Percentiles rank a stretch among this genome's conserved stretches.
phyloP scores from a whole-genome alignment of 2,797 vertebrate species.

The Paramormyrops hopkinsi region DNA sequence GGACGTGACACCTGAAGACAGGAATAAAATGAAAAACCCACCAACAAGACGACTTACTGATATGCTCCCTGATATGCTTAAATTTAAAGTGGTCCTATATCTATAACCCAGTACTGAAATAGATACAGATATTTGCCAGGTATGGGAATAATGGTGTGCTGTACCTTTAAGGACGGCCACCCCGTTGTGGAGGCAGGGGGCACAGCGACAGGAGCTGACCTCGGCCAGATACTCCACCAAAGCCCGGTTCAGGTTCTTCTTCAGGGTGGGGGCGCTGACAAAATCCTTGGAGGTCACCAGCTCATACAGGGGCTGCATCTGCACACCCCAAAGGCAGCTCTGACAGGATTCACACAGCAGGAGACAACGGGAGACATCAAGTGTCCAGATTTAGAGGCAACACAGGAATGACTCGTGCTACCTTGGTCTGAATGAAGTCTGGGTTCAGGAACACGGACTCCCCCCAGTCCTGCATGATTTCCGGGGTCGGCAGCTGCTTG shows the following conservation, averaged over 20 bases:
- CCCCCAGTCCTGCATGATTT: constrained; percentile 82
- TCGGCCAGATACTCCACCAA: constrained; percentile 75
- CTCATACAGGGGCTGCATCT: constrained; percentile 76
- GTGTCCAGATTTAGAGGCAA: not conserved
- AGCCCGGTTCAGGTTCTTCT: constrained; percentile 72
- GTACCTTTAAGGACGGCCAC: constrained; percentile 76
- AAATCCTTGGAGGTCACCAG: constrained; percentile 73
- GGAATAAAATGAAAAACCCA: not conserved
- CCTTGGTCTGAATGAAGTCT: constrained; percentile 72
- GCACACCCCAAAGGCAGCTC: not conserved
- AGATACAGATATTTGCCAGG: not conserved
- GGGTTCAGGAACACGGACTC: constrained; percentile 80
- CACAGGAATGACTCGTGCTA: constrained; percentile 38
- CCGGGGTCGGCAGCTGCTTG: constrained; percentile 64
- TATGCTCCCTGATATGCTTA: not conserved
- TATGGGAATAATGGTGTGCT: not conserved
- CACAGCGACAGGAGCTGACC: constrained; percentile 71
- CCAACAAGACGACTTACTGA: not conserved
- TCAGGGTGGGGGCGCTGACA: constrained; percentile 53
- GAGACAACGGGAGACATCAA: not conserved
- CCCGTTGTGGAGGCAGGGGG: constrained; percentile 78
- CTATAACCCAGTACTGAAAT: not conserved
- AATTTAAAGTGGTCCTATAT: not conserved
- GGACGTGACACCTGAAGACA: not conserved
- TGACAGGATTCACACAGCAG: not conserved